phyloP scores from a whole-genome alignment of 2,113 vertebrate genomes.

The Vimba vimba region DNA sequence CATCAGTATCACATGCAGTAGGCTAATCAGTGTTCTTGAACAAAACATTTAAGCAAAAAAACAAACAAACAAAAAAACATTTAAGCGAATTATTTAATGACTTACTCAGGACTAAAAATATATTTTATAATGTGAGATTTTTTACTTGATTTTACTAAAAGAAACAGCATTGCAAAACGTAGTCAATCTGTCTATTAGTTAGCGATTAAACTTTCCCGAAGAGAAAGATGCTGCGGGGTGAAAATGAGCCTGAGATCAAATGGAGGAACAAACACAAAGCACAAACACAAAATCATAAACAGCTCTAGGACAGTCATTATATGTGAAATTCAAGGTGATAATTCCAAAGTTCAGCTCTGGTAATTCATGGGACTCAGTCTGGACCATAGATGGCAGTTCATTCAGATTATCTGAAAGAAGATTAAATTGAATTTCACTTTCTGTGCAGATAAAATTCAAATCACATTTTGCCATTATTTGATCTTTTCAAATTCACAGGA shows the following conservation, averaged over 20 bases:
- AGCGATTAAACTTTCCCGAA: background rate
- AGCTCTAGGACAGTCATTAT: slow-evolving; percentile 25
- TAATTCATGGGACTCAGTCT: background rate
- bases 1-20: too few relatives aligned
- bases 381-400: slow-evolving; percentile 10
- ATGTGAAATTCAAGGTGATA: slow-evolving; percentile 15
- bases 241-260: slow-evolving; percentile 35
- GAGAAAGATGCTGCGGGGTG: background rate
- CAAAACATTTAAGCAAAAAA: background rate
- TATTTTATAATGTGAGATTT: background rate
- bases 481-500: slow-evolving; percentile 40
- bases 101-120: background rate
- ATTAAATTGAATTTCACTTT: slow-evolving; percentile 48
- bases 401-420: slow-evolving; percentile 40
- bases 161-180: background rate
- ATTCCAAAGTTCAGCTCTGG: slow-evolving; percentile 1
- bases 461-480: slow-evolving; percentile 36
- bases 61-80: too few relatives aligned
- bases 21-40: too few relatives aligned
- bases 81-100: background rate
- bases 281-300: slow-evolving; percentile 37
- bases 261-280: slow-evolving; percentile 26
- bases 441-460: slow-evolving; percentile 43
- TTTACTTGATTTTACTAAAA: background rate
- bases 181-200: slow-evolving; percentile 14